A percentile compares a stretch with the other conserved stretches of the same genome.
These are phyloP conservation scores for Ceratina japonica DNA, from an alignment of 1,140 invertebrate genomes.

Conservation along the genomic window DNA sequence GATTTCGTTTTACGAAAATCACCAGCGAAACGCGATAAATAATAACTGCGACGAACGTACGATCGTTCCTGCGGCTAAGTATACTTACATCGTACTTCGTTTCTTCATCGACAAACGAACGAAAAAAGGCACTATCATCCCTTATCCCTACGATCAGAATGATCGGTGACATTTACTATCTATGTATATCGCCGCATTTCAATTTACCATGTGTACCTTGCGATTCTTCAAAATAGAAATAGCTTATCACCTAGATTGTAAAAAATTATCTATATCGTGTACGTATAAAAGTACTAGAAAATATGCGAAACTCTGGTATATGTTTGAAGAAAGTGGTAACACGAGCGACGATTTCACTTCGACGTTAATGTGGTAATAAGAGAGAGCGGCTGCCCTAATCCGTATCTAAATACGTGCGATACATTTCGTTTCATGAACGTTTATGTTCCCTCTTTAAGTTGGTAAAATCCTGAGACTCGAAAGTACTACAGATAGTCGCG, in stretches of 20 bases:
- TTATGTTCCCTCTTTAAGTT: neutral
- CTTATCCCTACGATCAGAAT: conserved; percentile 19
- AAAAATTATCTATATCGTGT: neutral
- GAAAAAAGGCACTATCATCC: conserved; percentile 37
- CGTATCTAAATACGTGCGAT: neutral
- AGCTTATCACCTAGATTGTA: neutral
- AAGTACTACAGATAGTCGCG: neutral
- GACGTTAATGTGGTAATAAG: neutral
- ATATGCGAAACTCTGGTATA: neutral
- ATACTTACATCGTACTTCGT: neutral
- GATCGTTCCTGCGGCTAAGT: neutral
- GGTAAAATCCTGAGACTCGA: conserved; percentile 11
- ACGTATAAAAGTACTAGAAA: conserved; percentile 31
- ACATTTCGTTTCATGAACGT: neutral
- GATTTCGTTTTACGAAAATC: conserved; percentile 40
- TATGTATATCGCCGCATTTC: neutral
- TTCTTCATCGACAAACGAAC: neutral
- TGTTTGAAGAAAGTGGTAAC: conserved; percentile 19
- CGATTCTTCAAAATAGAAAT: neutral
- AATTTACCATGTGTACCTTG: conserved; percentile 6
- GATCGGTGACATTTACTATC: conserved; percentile 15
- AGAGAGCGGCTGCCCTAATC: neutral
- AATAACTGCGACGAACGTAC: neutral
- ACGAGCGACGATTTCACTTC: conserved; percentile 25
- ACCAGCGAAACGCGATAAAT: conserved; percentile 19